These are phyloP conservation scores for Plectus sambesii DNA, from an alignment of 1,140 invertebrate genomes.

Conservation along the genomic window DNA sequence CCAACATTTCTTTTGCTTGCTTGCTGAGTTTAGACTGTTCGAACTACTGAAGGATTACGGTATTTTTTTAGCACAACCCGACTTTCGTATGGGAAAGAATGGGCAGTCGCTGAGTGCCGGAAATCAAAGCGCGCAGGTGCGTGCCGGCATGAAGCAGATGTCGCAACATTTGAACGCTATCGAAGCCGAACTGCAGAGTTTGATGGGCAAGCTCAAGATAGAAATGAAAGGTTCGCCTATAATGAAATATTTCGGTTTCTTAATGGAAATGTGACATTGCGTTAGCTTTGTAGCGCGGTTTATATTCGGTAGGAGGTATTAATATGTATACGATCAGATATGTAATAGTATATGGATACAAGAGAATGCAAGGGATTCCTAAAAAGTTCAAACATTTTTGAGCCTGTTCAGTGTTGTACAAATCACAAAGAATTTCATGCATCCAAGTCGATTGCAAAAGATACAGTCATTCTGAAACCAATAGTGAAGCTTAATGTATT, in stretches of 20 bases:
- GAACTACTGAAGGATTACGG: too few species aligned
- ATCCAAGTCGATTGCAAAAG: slow-evolving; percentile 10
- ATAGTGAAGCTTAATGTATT: background rate
- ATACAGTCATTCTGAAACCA: slow-evolving; percentile 8
- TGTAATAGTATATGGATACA: slow-evolving; percentile 2
- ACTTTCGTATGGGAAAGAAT: too few species aligned
- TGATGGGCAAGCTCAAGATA: slow-evolving; percentile 18
- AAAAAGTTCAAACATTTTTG: slow-evolving; percentile 1
- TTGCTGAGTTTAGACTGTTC: too few species aligned
- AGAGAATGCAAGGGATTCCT: background rate
- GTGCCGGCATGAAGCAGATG: too few species aligned
- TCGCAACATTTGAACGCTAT: too few species aligned
- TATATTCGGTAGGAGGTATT: background rate
- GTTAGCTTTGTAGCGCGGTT: background rate
- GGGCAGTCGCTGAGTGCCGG: too few species aligned
- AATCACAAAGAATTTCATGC: background rate
- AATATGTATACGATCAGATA: slow-evolving; percentile 3
- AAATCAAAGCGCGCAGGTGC: too few species aligned
- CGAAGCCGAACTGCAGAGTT: slow-evolving; percentile 20
- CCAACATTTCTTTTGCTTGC: too few species aligned
- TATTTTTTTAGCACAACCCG: too few species aligned
- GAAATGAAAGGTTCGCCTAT: slow-evolving; percentile 28
- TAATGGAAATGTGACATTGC: background rate
- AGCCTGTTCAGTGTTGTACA: background rate
- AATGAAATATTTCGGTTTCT: too few species aligned